A percentile compares a stretch with the other conserved stretches of the same genome.
These are phyloP conservation scores for Globodera ellingtonae DNA, from an alignment of 1,140 invertebrate genomes.

Conservation along the genomic window DNA sequence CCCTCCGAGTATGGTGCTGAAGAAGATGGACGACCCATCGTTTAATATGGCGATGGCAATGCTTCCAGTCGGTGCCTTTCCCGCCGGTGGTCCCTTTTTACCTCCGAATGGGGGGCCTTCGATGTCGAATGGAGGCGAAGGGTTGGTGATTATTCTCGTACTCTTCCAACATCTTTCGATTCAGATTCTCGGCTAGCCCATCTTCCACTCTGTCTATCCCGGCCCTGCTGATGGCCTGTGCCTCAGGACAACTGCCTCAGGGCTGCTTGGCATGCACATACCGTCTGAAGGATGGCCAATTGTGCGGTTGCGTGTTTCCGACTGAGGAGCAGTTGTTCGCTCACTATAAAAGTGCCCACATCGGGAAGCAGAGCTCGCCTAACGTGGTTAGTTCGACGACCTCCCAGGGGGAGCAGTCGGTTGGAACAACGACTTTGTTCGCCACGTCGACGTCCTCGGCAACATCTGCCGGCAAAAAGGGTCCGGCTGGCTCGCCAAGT, in stretches of 20 bases:
- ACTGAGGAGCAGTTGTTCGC: conserved; percentile 26
- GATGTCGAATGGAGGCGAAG: neutral
- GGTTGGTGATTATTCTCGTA: neutral
- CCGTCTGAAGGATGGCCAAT: conserved; percentile 22
- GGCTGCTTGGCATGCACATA: conserved; percentile 21
- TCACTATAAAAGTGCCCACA: conserved; percentile 27
- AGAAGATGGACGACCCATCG: neutral
- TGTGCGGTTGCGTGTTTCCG: conserved; percentile 14
- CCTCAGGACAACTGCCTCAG: conserved; percentile 20
- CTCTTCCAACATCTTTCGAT: neutral
- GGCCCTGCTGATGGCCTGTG: conserved; percentile 23
- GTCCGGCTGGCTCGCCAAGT: conserved; percentile 3
- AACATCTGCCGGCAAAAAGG: neutral
- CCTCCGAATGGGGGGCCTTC: neutral
- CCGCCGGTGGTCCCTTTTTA: neutral
- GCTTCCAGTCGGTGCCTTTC: neutral
- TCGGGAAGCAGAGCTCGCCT: conserved; percentile 20
- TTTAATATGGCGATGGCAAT: conserved; percentile 16
- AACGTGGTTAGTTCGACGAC: conserved; percentile 26
- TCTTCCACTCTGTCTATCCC: conserved; percentile 8
- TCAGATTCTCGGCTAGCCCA: neutral
- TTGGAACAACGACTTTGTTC: neutral
- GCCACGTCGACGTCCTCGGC: conserved; percentile 6
- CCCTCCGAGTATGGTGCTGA: conserved; percentile 17
- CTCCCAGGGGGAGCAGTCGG: conserved; percentile 1